phyloP scores from a whole-genome alignment of 2,797 vertebrate species.

The Meriones psammophilus region DNA sequence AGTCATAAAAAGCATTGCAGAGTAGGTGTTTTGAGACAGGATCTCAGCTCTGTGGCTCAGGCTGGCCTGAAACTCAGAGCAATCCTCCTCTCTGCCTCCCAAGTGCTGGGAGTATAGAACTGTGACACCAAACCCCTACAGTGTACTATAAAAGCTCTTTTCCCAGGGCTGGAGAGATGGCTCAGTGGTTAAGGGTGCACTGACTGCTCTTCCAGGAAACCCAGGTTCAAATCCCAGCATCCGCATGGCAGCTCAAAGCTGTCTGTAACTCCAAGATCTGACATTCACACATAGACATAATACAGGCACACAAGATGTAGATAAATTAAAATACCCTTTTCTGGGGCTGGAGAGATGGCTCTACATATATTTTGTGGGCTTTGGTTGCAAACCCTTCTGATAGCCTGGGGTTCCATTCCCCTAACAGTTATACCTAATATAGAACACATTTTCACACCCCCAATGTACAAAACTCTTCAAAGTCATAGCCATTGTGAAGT shows the following conservation, averaged over 20 bases:
- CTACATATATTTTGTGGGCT: not conserved
- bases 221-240: too few species aligned
- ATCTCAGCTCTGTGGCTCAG: not conserved
- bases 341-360: not conserved
- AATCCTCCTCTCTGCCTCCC: not conserved
- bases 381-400: conserved; percentile 2
- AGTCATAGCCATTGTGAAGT: not conserved
- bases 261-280: too few species aligned
- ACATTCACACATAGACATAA: too few species aligned
- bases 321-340: too few species aligned
- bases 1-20: not conserved
- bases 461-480: conserved; percentile 19
- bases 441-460: conserved; percentile 40
- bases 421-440: not conserved
- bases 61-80: not conserved
- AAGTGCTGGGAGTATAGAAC: not conserved
- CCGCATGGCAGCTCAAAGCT: too few species aligned
- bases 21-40: not conserved
- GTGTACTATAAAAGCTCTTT: not conserved
- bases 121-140: not conserved
- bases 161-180: too few species aligned
- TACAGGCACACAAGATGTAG: too few species aligned
- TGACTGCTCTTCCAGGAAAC: too few species aligned
- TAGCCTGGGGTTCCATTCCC: not conserved
- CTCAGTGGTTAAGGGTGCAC: too few species aligned